Evolutionary conservation across 2,797 vertebrate species (phyloP).

Genomic region (Mormyrus proboscirostris): DNA sequence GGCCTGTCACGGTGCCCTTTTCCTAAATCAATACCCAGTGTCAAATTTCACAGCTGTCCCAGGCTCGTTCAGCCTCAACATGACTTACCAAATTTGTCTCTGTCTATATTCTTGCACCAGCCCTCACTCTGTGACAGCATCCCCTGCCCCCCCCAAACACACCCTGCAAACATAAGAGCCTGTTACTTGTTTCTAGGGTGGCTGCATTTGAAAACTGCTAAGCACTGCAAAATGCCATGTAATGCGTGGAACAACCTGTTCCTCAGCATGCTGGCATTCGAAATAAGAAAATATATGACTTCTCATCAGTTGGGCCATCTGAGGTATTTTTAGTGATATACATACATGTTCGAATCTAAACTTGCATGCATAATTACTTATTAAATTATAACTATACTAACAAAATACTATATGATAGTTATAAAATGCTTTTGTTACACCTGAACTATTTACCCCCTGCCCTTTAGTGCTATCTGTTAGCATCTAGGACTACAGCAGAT

Average conservation of each 20-base stretch:
- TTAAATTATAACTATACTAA: no score
- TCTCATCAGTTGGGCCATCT: background rate
- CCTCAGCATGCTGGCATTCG: background rate
- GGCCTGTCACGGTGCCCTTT: conserved; percentile 24
- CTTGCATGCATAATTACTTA: background rate
- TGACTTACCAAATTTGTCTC: conserved; percentile 43
- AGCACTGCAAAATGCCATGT: background rate
- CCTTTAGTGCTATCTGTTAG: background rate
- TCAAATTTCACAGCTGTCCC: conserved; percentile 49
- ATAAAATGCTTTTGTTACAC: background rate
- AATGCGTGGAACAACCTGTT: background rate
- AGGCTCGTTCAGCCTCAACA: conserved; percentile 32
- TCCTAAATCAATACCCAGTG: conserved; percentile 34
- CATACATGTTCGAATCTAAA: background rate
- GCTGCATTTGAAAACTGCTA: background rate
- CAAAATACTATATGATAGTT: background rate
- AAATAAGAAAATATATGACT: background rate
- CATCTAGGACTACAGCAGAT: background rate
- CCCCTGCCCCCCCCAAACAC: background rate
- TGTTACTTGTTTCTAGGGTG: background rate
- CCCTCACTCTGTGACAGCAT: background rate
- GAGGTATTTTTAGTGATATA: background rate
- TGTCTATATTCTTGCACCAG: conserved; percentile 13
- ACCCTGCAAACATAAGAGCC: background rate
- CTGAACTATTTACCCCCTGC: background rate